Conservation (phyloP, 2,113 vertebrate species). For the Callocephalon fimbriatum region DNA sequence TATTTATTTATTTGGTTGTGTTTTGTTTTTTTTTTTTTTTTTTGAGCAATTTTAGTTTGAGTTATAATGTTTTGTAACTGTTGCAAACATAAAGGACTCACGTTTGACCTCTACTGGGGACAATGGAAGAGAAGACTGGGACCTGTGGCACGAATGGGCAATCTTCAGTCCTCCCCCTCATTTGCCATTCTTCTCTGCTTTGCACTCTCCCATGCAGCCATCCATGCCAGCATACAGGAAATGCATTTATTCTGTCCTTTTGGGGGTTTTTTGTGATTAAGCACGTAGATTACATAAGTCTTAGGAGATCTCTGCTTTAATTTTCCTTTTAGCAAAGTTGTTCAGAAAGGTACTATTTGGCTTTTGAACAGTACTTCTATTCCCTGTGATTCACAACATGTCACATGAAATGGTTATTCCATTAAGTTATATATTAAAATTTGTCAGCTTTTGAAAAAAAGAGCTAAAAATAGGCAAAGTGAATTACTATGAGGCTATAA, state of each 20-base stretch:
- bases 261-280: not conserved
- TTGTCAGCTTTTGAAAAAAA: not conserved
- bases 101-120: not conserved
- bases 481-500: not conserved
- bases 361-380: not conserved
- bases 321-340: not conserved
- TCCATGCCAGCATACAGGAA: not conserved
- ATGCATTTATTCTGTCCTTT: not conserved
- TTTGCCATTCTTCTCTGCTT: not conserved
- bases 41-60: not conserved
- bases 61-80: not conserved
- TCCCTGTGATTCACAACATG: not conserved
- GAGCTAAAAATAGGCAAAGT: not conserved
- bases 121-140: accelerated
- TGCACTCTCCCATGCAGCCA: not conserved
- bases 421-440: not conserved
- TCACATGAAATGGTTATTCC: not conserved
- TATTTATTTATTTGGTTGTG: not conserved
- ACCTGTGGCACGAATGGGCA: not conserved
- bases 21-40: not conserved
- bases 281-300: not conserved
- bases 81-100: not conserved
- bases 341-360: not conserved
- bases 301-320: not conserved
- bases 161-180: not conserved